Evolutionary conservation across 2,113 vertebrate genomes (phyloP).

Genomic region (Carollia perspicillata): DNA sequence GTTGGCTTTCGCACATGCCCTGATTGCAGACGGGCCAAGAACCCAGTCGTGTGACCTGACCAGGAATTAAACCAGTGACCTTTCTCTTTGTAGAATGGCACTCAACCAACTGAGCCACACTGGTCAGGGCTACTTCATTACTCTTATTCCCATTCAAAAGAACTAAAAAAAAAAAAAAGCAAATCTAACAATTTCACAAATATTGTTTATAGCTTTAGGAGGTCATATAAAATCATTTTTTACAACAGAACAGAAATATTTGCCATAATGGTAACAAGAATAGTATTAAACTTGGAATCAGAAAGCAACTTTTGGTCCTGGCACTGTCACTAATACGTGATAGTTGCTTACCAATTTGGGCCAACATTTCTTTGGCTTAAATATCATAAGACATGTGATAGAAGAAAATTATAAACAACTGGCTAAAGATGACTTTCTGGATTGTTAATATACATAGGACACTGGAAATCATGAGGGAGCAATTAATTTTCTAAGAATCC

Average conservation of each 20-base stretch:
- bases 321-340: neutral
- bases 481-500: neutral
- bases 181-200: constrained; percentile 20
- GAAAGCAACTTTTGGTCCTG: neutral
- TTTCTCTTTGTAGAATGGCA: too few species aligned
- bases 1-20: too few species aligned
- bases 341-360: neutral
- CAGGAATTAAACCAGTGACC: too few species aligned
- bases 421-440: neutral
- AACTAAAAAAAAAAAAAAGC: neutral
- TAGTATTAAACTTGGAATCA: neutral
- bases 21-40: too few species aligned
- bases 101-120: too few species aligned
- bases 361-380: constrained; percentile 11
- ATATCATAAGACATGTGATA: constrained; percentile 1
- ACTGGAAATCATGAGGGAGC: neutral
- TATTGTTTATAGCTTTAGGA: neutral
- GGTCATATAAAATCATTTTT: neutral
- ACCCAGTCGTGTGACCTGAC: too few species aligned
- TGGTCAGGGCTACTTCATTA: neutral
- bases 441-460: neutral
- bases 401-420: neutral
- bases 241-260: neutral
- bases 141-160: constrained; percentile 31
- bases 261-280: neutral